Percentiles rank a stretch among this genome's conserved stretches.
phyloP scores from a whole-genome alignment of 2,113 vertebrate species.

The Eptesicus fuscus region DNA sequence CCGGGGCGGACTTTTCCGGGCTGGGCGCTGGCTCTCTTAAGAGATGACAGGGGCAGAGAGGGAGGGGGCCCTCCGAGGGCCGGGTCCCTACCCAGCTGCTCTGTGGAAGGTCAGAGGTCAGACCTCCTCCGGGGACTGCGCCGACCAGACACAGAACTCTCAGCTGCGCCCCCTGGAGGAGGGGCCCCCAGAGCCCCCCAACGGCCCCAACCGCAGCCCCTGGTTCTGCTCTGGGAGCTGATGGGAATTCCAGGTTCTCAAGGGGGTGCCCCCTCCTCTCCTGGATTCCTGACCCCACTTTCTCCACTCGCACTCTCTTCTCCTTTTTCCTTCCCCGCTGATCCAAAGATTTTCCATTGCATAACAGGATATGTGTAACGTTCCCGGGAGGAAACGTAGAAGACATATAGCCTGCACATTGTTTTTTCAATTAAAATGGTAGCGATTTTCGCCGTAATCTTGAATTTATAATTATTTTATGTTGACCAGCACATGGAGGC shows the following conservation, averaged over 20 bases:
- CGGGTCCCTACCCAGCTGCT: neutral
- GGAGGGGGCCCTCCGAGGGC: accelerated
- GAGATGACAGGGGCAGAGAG: neutral
- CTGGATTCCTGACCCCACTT: neutral
- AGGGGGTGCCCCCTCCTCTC: neutral
- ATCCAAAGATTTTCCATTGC: neutral
- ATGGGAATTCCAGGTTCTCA: neutral
- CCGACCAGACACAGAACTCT: neutral
- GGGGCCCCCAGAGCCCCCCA: neutral
- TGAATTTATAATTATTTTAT: conserved; percentile 59
- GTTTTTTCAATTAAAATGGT: neutral
- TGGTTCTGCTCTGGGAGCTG: neutral
- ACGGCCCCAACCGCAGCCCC: accelerated
- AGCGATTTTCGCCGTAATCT: conserved; percentile 23
- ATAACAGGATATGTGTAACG: neutral
- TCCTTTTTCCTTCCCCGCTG: neutral
- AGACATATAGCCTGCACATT: neutral
- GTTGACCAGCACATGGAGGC: conserved; percentile 40
- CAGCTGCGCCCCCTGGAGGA: neutral
- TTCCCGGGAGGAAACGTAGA: neutral
- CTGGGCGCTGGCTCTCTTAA: neutral
- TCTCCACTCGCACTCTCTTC: neutral
- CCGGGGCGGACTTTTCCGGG: neutral
- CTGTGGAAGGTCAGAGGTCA: neutral
- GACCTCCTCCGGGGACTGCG: too few species aligned